Evolutionary conservation across 2,797 vertebrate species (phyloP), one percentile per base, ranked within the genome.

Genomic region (Pteronotus mesoamericanus): DNA sequence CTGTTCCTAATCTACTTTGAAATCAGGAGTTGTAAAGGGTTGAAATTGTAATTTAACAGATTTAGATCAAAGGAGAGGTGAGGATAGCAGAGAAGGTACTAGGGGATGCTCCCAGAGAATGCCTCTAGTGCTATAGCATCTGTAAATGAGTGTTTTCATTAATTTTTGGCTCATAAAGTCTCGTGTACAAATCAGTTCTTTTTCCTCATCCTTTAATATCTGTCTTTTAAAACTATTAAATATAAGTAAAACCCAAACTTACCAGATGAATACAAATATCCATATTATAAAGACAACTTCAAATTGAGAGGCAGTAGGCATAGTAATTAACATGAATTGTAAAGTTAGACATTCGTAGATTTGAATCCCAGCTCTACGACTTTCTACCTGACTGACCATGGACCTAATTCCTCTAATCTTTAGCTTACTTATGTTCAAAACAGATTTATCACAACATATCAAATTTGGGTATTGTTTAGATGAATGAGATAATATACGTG

Each of bases 1-100:
- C 59, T 96, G 77, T 72, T 94, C 22, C 26, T 86, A 91, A 86
- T 78, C 32, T 34, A 82, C n/a, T 55, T 82, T 94, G 55, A 96
- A 96, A 92, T 86, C 34, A 1, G 55, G 92, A 82, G 0, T 80
- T 78, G 5, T 39, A 83, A 74, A n/a, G 37, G 44, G 12, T 88
- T 87, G 96, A 55, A 86, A 71, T 37, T 55, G 5, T 66, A 86
- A 86, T 68, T 91, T 91, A 94, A 75, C n/a, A 93, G 22, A 39
- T 82, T 95, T 90, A 57, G 44, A 89, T 82, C 18, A 59, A 82
- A 42, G 59, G 78, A 46, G 4, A 69, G 16, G 74, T n/a, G 61
- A 44, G n/a, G 12, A 26, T 14, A 93, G 24, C 46, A 69, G 34
- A 90, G 16, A 55, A 57, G 14, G 5, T 77, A 82, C 9, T 71